These are phyloP conservation scores for Neomorphus geoffroyi DNA, from an alignment of 2,797 vertebrate genomes.

Conservation along the genomic window DNA sequence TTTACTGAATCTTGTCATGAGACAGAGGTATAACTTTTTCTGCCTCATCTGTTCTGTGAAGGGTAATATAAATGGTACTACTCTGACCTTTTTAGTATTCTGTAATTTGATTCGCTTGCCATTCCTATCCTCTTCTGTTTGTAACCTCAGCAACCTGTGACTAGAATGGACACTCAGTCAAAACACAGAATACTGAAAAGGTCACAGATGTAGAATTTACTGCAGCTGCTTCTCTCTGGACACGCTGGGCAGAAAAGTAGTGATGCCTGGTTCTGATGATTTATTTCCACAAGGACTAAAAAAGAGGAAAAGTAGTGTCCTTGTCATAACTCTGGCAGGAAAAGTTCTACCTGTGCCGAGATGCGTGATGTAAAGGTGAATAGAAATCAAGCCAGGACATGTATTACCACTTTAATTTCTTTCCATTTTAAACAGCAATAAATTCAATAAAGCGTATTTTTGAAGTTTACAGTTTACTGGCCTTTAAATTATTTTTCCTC, in stretches of 20 bases:
- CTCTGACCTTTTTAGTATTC: slow-evolving; percentile 79
- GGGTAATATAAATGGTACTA: slow-evolving; percentile 65
- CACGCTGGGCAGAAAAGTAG: slow-evolving; percentile 36
- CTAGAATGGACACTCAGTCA: slow-evolving; percentile 75
- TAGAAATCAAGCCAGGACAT: not conserved
- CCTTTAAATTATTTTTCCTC: slow-evolving; percentile 47
- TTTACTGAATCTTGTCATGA: slow-evolving; percentile 56
- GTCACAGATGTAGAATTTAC: slow-evolving; percentile 67
- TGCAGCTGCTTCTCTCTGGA: slow-evolving; percentile 53
- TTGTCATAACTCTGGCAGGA: not conserved
- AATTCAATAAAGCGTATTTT: slow-evolving; percentile 16
- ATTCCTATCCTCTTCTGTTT: slow-evolving; percentile 63
- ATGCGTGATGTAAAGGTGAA: not conserved
- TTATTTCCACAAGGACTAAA: slow-evolving; percentile 16
- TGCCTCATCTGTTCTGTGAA: slow-evolving; percentile 65
- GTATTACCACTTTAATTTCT: slow-evolving; percentile 4
- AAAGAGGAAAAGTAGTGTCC: not conserved
- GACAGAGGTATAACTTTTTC: slow-evolving; percentile 56
- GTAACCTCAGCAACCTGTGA: slow-evolving; percentile 65
- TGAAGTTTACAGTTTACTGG: slow-evolving; percentile 32
- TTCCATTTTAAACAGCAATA: slow-evolving; percentile 17
- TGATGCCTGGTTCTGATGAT: slow-evolving; percentile 44
- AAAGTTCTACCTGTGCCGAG: not conserved
- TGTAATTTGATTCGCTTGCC: slow-evolving; percentile 75
- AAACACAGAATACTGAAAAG: slow-evolving; percentile 77